These are phyloP conservation scores for Tragelaphus imberbis DNA, from an alignment of 2,113 vertebrate genomes.

Conservation along the genomic window DNA sequence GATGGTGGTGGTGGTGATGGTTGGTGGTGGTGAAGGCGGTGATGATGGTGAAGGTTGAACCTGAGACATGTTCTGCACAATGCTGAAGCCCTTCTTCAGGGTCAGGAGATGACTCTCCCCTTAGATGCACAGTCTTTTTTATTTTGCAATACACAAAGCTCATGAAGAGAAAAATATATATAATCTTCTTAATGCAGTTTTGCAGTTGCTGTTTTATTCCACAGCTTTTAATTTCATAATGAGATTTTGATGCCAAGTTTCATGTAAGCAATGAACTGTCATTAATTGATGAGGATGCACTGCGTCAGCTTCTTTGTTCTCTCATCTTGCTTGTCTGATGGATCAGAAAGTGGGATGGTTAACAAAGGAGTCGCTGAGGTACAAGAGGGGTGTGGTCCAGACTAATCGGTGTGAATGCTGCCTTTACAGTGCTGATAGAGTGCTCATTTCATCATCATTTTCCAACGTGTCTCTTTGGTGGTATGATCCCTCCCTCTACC, in stretches of 20 bases:
- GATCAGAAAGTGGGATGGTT: conserved; percentile 26
- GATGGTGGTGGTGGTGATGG: fast-evolving
- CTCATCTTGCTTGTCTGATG: not conserved
- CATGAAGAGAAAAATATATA: not conserved
- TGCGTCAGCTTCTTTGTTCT: not conserved
- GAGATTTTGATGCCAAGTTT: not conserved
- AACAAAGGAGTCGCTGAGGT: not conserved
- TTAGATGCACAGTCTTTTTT: not conserved
- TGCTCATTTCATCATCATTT: not conserved
- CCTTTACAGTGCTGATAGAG: not conserved
- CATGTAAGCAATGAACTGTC: not conserved
- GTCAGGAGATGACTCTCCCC: not conserved
- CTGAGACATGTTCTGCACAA: not conserved
- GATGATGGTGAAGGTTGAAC: fast-evolving
- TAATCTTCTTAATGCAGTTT: not conserved
- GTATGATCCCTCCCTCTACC: not conserved
- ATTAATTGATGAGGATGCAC: not conserved
- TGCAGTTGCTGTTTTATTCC: not conserved
- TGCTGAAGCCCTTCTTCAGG: not conserved
- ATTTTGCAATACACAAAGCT: not conserved
- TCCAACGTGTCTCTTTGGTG: not conserved
- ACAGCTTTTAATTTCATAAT: conserved; percentile 20
- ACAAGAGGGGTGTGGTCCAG: not conserved
- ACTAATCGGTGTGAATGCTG: not conserved
- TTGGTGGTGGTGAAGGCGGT: fast-evolving